Conservation (phyloP, 2,113 vertebrate genomes). For the Phalacrocorax brasilianus region DNA sequence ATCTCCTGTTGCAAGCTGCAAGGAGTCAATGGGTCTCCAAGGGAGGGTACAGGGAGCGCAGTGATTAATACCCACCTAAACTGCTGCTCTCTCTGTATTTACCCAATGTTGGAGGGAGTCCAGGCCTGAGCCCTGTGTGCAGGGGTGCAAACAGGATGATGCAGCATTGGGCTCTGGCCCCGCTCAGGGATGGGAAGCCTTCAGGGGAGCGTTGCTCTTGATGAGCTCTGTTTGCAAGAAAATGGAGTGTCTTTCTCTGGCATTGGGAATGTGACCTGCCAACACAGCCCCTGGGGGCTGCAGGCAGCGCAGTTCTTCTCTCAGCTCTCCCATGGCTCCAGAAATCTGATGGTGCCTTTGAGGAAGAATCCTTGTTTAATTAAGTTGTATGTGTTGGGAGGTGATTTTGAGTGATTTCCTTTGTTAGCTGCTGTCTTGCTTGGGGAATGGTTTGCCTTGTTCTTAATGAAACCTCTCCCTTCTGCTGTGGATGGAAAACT, state of each 20-base stretch:
- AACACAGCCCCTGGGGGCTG: neutral
- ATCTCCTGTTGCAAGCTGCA: neutral
- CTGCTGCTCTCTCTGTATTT: neutral
- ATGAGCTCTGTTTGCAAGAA: neutral
- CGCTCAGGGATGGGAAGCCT: neutral
- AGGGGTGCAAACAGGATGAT: neutral
- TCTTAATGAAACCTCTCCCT: conserved; percentile 4
- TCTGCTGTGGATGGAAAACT: neutral
- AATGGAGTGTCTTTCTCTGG: neutral
- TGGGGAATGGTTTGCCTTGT: neutral
- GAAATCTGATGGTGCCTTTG: conserved; percentile 18
- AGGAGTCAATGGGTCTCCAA: neutral
- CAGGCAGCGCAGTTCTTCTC: neutral
- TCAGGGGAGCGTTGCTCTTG: neutral
- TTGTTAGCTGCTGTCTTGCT: neutral
- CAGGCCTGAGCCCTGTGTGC: neutral
- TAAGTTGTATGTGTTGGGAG: neutral
- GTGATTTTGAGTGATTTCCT: conserved; percentile 13
- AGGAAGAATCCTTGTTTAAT: neutral
- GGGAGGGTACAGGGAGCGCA: neutral
- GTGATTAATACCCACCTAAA: neutral
- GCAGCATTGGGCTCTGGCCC: neutral
- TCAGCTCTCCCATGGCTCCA: neutral
- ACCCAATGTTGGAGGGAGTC: neutral
- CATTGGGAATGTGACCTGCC: neutral